phyloP scores from a whole-genome alignment of 2,797 vertebrate genomes.

The Sternarchorhynchus goeldii region DNA sequence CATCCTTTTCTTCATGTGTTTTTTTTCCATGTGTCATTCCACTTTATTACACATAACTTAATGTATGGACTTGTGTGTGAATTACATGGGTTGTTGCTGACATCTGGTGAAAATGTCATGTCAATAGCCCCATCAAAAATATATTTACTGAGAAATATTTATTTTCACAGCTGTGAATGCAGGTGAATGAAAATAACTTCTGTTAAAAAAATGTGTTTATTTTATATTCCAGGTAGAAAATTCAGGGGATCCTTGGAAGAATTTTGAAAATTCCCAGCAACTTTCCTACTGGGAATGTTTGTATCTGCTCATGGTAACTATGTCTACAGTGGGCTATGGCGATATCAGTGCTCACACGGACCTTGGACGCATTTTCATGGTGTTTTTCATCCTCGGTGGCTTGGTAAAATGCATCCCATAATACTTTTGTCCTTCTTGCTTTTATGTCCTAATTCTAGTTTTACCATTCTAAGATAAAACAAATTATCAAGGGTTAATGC shows the following conservation, averaged over 20 bases:
- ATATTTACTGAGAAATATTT: too few species aligned
- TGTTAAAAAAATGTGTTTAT: slow-evolving; percentile 27
- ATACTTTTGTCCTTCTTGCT: slow-evolving; percentile 35
- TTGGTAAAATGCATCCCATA: slow-evolving; percentile 86
- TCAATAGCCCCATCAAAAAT: too few species aligned
- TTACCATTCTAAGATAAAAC: slow-evolving; percentile 84
- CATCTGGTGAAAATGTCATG: too few species aligned
- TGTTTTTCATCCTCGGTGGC: slow-evolving; percentile 99
- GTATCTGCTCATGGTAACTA: slow-evolving; percentile 98
- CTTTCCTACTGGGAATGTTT: slow-evolving; percentile 99
- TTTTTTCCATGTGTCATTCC: too few species aligned
- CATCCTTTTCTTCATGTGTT: too few species aligned
- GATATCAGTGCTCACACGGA: slow-evolving; percentile 99
- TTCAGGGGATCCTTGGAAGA: slow-evolving; percentile 99
- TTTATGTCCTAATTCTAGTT: slow-evolving; percentile 66
- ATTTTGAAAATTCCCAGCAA: slow-evolving; percentile 94
- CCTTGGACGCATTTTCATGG: slow-evolving; percentile 98
- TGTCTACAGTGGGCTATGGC: slow-evolving; percentile 99
- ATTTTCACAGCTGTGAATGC: too few species aligned
- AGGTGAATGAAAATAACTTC: too few species aligned
- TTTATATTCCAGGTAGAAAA: slow-evolving; percentile 92
- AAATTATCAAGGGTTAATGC: slow-evolving; percentile 83
- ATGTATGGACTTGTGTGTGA: too few species aligned
- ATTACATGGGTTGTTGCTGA: too few species aligned
- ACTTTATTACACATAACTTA: too few species aligned